Base-by-base conservation (phyloP, 30 jellyfish, hydroid and myxozoan species). In the Chironex yamaguchii region DNA sequence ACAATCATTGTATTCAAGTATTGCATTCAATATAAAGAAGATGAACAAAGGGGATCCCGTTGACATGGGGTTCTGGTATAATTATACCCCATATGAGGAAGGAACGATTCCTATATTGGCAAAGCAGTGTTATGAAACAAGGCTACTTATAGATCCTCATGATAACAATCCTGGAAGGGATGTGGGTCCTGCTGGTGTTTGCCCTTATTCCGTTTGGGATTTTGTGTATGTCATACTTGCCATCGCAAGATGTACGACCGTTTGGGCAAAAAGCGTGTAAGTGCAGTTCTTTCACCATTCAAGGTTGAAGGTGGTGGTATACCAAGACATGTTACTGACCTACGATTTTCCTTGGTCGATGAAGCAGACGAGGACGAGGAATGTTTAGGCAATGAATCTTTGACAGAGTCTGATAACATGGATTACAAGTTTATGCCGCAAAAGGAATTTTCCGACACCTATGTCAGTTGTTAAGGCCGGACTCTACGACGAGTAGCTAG, bases 221-320 rank as follows among this genome's bases (percentile, higher is more conserved):
- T 32, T 31, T n/a, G 81, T 67, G 63, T 67, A 63, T 58, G 81
- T 67, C 24, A 67, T 31, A 67, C 81, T 63, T 27, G 34, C 81
- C 33, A 2, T 20, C 21, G n/a, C n/a, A n/a, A n/a, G n/a, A n/a
- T 67, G 81, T 33, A 67, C 81, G n/a, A 67, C 58, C 24, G 63
- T 20, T 9, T 67, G 81, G 81, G 32, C n/a, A 4, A 29, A 20
- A 63, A 63, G 14, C 58, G 21, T 27, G 54, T 67, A 33, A 67
- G 63, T n/a, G 62, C 24, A 11, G 36, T 67, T 20, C 22, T 13
- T 29, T 67, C 81, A 4, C 24, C 20, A 33, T 20, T 31, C 29
- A 67, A 29, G n/a, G 81, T 30, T 22, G 33, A 33, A 22, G 81
- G 33, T 2, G 81, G 36, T 33, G 81, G 81, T 63, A 67, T 32